Evolutionary conservation across 2,888 invertebrate species (phyloP).

Genomic region (Agrotis segetum): DNA sequence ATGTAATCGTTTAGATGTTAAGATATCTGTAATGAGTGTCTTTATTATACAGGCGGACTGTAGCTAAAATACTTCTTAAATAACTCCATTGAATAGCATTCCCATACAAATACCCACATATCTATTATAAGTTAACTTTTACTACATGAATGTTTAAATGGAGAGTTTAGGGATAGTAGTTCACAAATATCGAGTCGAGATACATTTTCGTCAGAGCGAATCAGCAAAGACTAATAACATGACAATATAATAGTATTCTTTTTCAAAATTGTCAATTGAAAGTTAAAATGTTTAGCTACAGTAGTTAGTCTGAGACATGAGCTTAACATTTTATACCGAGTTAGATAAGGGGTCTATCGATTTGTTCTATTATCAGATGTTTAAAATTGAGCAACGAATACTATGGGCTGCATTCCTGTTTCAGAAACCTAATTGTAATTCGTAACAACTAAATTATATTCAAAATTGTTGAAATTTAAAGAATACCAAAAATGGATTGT

Average conservation of each 20-base stretch:
- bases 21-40: constrained; percentile 78
- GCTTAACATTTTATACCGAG: constrained; percentile 85
- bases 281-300: constrained; percentile 74
- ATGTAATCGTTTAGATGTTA: constrained; percentile 69
- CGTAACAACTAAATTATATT: constrained; percentile 9
- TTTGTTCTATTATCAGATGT: constrained; percentile 80
- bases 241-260: constrained; percentile 46
- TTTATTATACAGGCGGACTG: constrained; percentile 77
- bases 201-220: constrained; percentile 55
- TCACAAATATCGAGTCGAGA: constrained; percentile 22
- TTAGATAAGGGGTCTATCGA: constrained; percentile 73
- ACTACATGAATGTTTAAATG: constrained; percentile 52
- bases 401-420: constrained; percentile 76
- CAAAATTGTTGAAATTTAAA: constrained; percentile 4
- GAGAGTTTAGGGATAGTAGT: constrained; percentile 38
- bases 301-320: constrained; percentile 79
- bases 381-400: constrained; percentile 81
- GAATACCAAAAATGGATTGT: not conserved
- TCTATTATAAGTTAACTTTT: constrained; percentile 58
- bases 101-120: constrained; percentile 57
- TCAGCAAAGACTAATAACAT: constrained; percentile 39
- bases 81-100: constrained; percentile 61
- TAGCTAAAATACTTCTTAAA: constrained; percentile 71
- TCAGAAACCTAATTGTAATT: constrained; percentile 8
- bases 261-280: constrained; percentile 57